Percentiles rank a stretch among this genome's conserved stretches.
phyloP scores from a whole-genome alignment of 2,113 vertebrate species.

The Syngnathus typhle region DNA sequence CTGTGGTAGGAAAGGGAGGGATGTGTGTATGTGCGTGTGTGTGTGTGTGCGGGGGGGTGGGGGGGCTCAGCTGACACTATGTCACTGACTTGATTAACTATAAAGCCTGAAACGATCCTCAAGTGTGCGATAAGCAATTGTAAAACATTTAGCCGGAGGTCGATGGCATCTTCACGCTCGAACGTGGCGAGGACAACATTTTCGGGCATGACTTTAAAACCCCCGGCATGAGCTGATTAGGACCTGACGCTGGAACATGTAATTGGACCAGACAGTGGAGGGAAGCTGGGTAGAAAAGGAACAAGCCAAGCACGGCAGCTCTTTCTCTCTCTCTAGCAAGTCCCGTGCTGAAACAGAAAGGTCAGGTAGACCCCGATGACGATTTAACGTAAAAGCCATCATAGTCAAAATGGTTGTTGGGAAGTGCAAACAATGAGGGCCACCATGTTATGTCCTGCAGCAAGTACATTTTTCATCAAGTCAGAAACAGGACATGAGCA shows the following conservation, averaged over 20 bases:
- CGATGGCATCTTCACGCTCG: neutral
- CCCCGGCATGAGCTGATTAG: conserved; percentile 61
- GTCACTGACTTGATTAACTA: conserved; percentile 46
- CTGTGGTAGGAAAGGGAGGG: conserved; percentile 22
- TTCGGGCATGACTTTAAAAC: conserved; percentile 43
- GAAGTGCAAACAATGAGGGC: neutral
- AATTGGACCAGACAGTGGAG: conserved; percentile 64
- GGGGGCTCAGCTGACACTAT: conserved; percentile 54
- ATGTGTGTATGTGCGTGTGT: conserved; percentile 9
- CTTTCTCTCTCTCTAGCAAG: conserved; percentile 13
- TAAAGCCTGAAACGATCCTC: conserved; percentile 29
- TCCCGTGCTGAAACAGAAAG: conserved; percentile 13
- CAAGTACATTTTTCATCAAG: conserved; percentile 7
- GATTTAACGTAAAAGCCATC: conserved; percentile 22
- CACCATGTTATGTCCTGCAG: neutral
- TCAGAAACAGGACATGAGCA: neutral
- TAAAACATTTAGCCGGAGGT: conserved; percentile 3
- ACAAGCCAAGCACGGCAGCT: conserved; percentile 38
- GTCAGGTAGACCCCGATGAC: conserved; percentile 30
- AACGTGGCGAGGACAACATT: conserved; percentile 16
- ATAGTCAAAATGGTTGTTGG: neutral
- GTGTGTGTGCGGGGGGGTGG: conserved; percentile 14
- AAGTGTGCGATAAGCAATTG: conserved; percentile 9
- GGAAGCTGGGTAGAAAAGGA: neutral
- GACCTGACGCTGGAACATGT: conserved; percentile 53